A percentile compares a stretch with the other conserved stretches of the same genome.
These are phyloP conservation scores for Catocala nupta DNA, from an alignment of 2,888 invertebrate genomes.

Conservation along the genomic window DNA sequence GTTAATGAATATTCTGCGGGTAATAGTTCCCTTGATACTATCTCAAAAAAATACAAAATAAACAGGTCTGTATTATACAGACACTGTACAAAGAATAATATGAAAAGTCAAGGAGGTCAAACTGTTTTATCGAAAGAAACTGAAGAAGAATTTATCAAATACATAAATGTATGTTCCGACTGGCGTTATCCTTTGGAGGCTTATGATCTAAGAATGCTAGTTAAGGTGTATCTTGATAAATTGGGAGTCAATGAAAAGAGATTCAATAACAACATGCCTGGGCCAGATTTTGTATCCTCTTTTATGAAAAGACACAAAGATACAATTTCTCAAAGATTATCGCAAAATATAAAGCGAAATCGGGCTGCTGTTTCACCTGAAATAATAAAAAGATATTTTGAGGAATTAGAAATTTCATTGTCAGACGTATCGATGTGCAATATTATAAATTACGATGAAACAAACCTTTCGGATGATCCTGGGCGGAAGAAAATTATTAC, in stretches of 20 bases:
- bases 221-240: conserved; percentile 32
- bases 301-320: conserved; percentile 26
- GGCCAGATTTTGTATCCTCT: conserved; percentile 22
- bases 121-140: conserved; percentile 21
- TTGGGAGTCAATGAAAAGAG: conserved; percentile 22
- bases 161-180: conserved; percentile 25
- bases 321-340: conserved; percentile 18
- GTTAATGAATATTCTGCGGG: conserved; percentile 26
- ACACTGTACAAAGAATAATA: conserved; percentile 26
- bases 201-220: conserved; percentile 25
- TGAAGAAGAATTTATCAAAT: conserved; percentile 27
- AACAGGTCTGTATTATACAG: conserved; percentile 34
- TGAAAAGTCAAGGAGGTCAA: conserved; percentile 34
- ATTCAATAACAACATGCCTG: conserved; percentile 30
- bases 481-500: conserved; percentile 27
- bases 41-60: conserved; percentile 29
- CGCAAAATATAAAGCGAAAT: conserved; percentile 28
- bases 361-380: conserved; percentile 25
- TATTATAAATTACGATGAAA: conserved; percentile 44
- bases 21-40: conserved; percentile 31
- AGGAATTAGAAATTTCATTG: conserved; percentile 26
- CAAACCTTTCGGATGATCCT: conserved; percentile 38
- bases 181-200: conserved; percentile 30
- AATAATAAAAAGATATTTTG: conserved; percentile 24
- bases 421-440: conserved; percentile 17